Conservation (phyloP, 2,888 invertebrate genomes). For the Idaea biselata region DNA sequence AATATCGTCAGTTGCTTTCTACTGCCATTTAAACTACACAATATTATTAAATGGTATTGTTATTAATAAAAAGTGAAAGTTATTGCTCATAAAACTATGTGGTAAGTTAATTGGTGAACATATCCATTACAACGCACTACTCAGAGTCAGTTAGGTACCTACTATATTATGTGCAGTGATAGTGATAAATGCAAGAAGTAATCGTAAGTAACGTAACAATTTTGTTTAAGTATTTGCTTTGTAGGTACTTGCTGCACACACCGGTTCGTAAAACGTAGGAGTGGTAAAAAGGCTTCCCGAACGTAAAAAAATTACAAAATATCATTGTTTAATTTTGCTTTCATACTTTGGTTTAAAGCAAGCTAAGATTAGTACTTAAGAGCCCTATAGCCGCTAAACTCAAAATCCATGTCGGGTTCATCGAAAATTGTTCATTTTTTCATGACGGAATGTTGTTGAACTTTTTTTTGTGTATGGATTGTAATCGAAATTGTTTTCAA, state of each 20-base stretch:
- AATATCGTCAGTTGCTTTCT: conserved; percentile 20
- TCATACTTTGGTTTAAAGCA: no score
- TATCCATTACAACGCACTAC: neutral
- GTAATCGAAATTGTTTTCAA: no score
- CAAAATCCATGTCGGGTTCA: no score
- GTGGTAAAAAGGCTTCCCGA: no score
- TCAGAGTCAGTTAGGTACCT: neutral
- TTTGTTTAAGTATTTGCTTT: conserved; percentile 23
- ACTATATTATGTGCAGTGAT: neutral
- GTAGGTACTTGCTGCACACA: conserved; percentile 3
- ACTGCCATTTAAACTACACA: conserved; percentile 20
- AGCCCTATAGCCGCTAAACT: no score
- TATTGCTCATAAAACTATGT: conserved; percentile 21
- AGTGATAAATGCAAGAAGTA: neutral
- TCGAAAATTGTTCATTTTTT: no score
- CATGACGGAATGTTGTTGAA: no score
- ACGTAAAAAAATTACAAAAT: no score
- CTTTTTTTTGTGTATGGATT: no score
- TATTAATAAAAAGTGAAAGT: conserved; percentile 27
- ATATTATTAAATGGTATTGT: conserved; percentile 16
- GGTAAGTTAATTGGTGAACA: conserved; percentile 4
- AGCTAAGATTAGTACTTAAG: no score
- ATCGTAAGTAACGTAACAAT: conserved; percentile 20
- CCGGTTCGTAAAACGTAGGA: no score
- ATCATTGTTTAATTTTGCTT: no score